Base-by-base conservation (phyloP, 2,113 vertebrate species). In the Phycodurus eques region DNA sequence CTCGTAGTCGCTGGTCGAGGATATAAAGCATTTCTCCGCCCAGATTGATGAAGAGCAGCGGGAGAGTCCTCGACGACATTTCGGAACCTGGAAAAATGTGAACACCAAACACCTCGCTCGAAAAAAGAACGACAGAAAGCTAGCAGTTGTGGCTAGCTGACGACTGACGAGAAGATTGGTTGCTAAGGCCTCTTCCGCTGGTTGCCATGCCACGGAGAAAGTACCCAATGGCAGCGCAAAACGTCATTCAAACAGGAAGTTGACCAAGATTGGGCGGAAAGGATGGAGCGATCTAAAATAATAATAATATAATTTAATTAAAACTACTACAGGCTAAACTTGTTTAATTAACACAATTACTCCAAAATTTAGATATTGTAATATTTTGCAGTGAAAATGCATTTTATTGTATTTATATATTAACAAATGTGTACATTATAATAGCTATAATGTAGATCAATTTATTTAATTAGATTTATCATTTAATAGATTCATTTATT, bases 21-120 rank as follows among this genome's bases (percentile, higher is more conserved):
- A 98, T 98, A 79, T 98, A 98, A 33, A 98, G 93, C 97, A 98
- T 98, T 91, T 98, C 97, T 17, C 97, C 97, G 4, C 97, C 96
- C 74, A 98, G 93, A 84, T 98, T 98, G 76, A 98, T 94, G 88
- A 98, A 98, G 8, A 98, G 95, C 77, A 98, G 89, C 14, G 96
- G 97, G 49, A 98, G 91, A 14, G 96, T 92, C 80, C 95, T 91
- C 17, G 88, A 72, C 39, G 96, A 96, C 96, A 98, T 98, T 69
- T 9, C 75, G 62, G 20, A 17, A 22, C 72, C 4, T 60, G 63
- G 20, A 17, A 19, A 59, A 68, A 70, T 8, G n/a, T 46, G 20
- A 13, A 43, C 19, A 11, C 19, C 22, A 33, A 49, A 31, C 17
- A 49, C 9, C 11, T 22, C 20, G 46, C 6, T 39, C 10, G 22